phyloP scores from a whole-genome alignment of 2,797 vertebrate genomes.

The Myotis findleyi region DNA sequence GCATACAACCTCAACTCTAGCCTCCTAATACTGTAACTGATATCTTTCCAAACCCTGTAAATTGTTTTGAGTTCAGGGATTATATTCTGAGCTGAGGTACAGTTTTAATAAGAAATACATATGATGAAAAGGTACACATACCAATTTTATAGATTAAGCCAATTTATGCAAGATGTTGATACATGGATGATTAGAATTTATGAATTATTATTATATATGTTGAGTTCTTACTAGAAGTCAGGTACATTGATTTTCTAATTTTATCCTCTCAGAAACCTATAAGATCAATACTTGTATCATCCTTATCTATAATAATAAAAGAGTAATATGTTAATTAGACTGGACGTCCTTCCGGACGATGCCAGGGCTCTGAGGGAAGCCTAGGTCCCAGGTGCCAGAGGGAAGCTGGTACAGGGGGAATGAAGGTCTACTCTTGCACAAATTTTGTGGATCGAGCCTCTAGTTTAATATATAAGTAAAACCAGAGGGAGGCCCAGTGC shows the following conservation, averaged over 20 bases:
- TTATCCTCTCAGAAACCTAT: not conserved
- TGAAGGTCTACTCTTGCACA: no score
- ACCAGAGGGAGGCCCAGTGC: not conserved
- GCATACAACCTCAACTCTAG: not conserved
- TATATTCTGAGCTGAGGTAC: not conserved
- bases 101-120: not conserved
- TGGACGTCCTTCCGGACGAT: no score
- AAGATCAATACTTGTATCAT: not conserved
- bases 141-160: not conserved
- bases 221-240: not conserved
- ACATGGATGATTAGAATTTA: not conserved
- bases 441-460: no score
- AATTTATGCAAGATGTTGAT: not conserved
- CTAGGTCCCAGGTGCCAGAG: no score
- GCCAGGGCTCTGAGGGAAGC: no score
- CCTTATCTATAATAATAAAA: not conserved
- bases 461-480: slow-evolving; percentile 13
- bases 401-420: no score
- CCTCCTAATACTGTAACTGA: not conserved
- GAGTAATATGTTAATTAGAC: no score
- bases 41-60: not conserved
- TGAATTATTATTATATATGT: not conserved
- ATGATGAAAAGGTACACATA: not conserved
- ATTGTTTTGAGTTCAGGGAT: not conserved
- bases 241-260: not conserved